phyloP scores from a whole-genome alignment of 2,888 invertebrate species.

The Drosophila prostipennis region DNA sequence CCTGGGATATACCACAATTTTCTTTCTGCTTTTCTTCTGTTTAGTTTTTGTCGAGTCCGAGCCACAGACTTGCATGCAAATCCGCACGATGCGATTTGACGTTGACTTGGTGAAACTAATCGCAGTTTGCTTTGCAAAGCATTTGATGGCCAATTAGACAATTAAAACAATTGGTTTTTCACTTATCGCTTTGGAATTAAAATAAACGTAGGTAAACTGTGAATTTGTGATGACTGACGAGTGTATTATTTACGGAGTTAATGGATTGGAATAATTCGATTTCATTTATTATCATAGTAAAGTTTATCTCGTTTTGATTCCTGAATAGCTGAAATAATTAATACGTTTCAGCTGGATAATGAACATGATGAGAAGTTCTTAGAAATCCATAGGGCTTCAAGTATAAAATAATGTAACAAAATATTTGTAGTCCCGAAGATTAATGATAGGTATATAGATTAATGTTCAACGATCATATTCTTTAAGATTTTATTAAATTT shows the following conservation, averaged over 20 bases:
- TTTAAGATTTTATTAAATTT: no score
- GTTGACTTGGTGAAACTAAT: slow-evolving; percentile 57
- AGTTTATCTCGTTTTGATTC: no score
- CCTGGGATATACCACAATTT: slow-evolving; percentile 8
- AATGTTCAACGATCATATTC: no score
- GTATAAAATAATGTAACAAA: no score
- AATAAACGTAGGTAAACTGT: neutral
- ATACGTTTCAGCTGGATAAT: no score
- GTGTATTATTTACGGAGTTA: neutral
- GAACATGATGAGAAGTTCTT: no score
- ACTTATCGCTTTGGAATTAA: slow-evolving; percentile 16
- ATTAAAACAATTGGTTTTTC: slow-evolving; percentile 34
- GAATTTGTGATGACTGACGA: neutral
- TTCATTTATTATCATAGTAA: no score
- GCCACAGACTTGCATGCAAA: slow-evolving; percentile 38
- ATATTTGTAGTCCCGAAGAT: no score
- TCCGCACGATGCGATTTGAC: slow-evolving; percentile 39
- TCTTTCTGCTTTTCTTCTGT: slow-evolving; percentile 3
- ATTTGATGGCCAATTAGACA: slow-evolving; percentile 54
- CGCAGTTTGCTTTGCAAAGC: slow-evolving; percentile 44
- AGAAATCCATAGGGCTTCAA: no score
- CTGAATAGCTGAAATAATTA: no score
- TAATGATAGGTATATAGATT: no score
- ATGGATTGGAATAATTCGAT: neutral
- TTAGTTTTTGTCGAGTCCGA: slow-evolving; percentile 14